Conservation (phyloP, 2,888 invertebrate genomes). For the Acrocera orbiculus region DNA sequence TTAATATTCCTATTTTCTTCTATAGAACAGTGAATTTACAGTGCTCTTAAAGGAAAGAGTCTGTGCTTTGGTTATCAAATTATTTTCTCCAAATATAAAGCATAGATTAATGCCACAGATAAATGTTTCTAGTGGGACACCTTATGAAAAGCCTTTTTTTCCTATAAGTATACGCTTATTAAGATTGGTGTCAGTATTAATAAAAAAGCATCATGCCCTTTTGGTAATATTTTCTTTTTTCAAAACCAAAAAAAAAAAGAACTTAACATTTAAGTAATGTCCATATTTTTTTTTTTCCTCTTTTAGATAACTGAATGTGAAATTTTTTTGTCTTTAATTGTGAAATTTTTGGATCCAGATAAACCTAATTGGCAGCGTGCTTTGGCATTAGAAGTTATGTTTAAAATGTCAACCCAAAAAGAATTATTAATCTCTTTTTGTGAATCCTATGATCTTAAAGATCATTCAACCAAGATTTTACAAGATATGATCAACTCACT, state of each 20-base stretch:
- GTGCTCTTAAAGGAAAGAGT: conserved; percentile 91
- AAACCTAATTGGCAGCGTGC: conserved; percentile 95
- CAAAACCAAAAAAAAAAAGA: not conserved
- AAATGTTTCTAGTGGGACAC: conserved; percentile 34
- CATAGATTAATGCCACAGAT: conserved; percentile 43
- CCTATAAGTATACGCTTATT: conserved; percentile 91
- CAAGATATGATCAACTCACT: conserved; percentile 89
- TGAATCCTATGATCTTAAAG: conserved; percentile 87
- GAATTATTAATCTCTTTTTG: conserved; percentile 76
- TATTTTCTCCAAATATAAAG: conserved; percentile 98
- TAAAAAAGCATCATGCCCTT: conserved; percentile 81
- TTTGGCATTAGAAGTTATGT: conserved; percentile 85
- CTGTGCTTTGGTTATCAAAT: conserved; percentile 92
- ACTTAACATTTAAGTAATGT: too few species aligned
- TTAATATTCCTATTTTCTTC: conserved; percentile 6
- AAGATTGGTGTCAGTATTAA: conserved; percentile 78
- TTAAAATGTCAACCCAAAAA: conserved; percentile 82
- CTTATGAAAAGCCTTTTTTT: conserved; percentile 83
- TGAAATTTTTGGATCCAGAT: conserved; percentile 94
- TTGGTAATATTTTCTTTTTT: conserved; percentile 41
- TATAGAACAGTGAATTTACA: conserved; percentile 81
- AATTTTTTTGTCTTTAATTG: conserved; percentile 89
- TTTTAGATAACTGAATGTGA: conserved; percentile 88
- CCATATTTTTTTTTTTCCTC: conserved; percentile 9
- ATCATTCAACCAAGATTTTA: conserved; percentile 81